Conservation (phyloP, 2,797 vertebrate genomes). For the Fistularia tabacaria region DNA sequence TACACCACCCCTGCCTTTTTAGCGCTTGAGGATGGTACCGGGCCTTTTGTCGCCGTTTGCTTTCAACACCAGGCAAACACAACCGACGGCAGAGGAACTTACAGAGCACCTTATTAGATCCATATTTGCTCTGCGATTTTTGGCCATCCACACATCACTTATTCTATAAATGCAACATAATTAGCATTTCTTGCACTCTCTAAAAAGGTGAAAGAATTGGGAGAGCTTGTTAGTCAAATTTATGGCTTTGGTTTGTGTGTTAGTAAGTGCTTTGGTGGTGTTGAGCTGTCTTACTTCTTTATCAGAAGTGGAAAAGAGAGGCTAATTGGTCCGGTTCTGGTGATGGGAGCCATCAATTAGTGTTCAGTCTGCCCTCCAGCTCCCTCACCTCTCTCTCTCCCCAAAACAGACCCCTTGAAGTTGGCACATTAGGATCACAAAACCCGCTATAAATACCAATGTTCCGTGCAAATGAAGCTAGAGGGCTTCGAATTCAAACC, state of each 20-base stretch:
- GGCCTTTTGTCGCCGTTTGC: too few relatives aligned
- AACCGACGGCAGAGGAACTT: constrained; percentile 22
- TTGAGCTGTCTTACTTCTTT: constrained; percentile 74
- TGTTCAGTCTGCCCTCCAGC: constrained; percentile 62
- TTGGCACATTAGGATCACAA: constrained; percentile 79
- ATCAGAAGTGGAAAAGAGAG: constrained; percentile 73
- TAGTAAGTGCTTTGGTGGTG: constrained; percentile 65
- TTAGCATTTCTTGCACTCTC: constrained; percentile 58
- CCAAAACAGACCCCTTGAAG: constrained; percentile 73
- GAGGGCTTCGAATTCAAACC: constrained; percentile 73
- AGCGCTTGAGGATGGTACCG: too few relatives aligned
- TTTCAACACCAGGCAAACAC: not conserved
- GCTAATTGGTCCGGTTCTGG: constrained; percentile 76
- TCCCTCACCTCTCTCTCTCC: constrained; percentile 55
- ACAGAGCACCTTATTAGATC: constrained; percentile 54
- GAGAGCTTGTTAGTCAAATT: constrained; percentile 79
- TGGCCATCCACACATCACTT: constrained; percentile 63
- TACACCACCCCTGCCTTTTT: too few relatives aligned
- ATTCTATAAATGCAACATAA: constrained; percentile 68
- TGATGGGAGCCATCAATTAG: constrained; percentile 81
- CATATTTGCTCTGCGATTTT: constrained; percentile 60
- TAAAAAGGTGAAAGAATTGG: constrained; percentile 56
- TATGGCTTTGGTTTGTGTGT: constrained; percentile 70
- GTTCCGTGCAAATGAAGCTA: constrained; percentile 82
- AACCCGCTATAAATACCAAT: constrained; percentile 83